Base-by-base conservation (phyloP, 1,140 invertebrate genomes). In the Thalassaphorura encarpata region DNA sequence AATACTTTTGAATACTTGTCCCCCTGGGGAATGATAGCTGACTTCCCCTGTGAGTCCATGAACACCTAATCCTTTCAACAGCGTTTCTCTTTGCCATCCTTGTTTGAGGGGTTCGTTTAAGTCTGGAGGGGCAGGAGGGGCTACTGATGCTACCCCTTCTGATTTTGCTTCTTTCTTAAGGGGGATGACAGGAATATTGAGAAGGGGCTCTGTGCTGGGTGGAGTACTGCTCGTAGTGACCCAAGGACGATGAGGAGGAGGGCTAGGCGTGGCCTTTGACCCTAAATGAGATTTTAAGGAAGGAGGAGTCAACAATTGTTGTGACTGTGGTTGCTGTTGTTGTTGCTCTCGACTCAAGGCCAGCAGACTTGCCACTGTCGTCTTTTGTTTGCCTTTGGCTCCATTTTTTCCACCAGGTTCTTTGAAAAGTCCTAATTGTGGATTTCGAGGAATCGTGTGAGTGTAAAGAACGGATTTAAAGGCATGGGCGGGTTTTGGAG, bases 11-110 rank as follows among this genome's bases (percentile, higher is more conserved):
- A 46, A 49, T 18, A 31, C 42, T 0, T 41, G 33, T 28, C 47
- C 50, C 27, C 8, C 43, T 15, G 62, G 58, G 19, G 51, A 45
- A 19, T 59, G 48, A 29, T 63, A 63, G 11, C 31, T 26, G 18
- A 63, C 59, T 52, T 61, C 58, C 13, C 62, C 62, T 50, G 36
- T 50, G n/a, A 62, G 52, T 3, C 58, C 61, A 43, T 63, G 51
- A n/a, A 49, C 19, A 16, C 50, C 48, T 8, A 54, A 26, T 23
- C 54, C 59, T 50, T 58, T 61, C 26, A 63, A 41, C 11, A 58
- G 77, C 0, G 91, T 96, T 67, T 93, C 84, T 36, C 93, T 73
- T 66, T 84, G 84, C 91, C 91, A 97, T 19, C 90, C 89, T 71
- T 82, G 75, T 52, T 83, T 81, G 16, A 92, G 68, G 1, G 87